Conservation (phyloP, 2,113 vertebrate genomes). For the Oreochromis niloticus region DNA sequence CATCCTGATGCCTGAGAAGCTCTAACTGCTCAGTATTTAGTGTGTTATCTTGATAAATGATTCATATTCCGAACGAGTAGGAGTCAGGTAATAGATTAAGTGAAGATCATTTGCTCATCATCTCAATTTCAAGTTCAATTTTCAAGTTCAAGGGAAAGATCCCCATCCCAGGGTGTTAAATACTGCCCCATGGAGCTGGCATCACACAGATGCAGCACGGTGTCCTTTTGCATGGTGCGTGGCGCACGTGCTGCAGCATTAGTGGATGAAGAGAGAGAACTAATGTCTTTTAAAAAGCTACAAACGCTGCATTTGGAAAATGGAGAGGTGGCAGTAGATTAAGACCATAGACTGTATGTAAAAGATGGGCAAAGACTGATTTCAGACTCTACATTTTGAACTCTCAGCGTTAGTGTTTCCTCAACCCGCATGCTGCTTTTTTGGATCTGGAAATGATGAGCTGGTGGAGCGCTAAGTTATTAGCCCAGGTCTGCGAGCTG, state of each 20-base stretch:
- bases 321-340: background rate
- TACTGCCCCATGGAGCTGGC: accelerated
- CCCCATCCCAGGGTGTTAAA: background rate
- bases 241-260: background rate
- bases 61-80: background rate
- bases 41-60: background rate
- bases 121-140: background rate
- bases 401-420: accelerated
- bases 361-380: background rate
- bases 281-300: background rate
- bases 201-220: accelerated
- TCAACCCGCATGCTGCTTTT: accelerated
- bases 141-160: background rate
- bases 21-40: background rate
- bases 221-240: background rate
- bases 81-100: background rate
- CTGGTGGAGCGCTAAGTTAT: background rate
- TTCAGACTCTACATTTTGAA: background rate
- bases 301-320: background rate
- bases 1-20: background rate
- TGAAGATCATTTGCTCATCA: background rate
- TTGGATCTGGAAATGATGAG: accelerated
- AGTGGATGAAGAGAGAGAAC: background rate
- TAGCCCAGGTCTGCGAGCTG: background rate
- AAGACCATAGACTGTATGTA: background rate